These are phyloP conservation scores for Pterois miles DNA, from an alignment of 2,797 vertebrate genomes.

Conservation along the genomic window DNA sequence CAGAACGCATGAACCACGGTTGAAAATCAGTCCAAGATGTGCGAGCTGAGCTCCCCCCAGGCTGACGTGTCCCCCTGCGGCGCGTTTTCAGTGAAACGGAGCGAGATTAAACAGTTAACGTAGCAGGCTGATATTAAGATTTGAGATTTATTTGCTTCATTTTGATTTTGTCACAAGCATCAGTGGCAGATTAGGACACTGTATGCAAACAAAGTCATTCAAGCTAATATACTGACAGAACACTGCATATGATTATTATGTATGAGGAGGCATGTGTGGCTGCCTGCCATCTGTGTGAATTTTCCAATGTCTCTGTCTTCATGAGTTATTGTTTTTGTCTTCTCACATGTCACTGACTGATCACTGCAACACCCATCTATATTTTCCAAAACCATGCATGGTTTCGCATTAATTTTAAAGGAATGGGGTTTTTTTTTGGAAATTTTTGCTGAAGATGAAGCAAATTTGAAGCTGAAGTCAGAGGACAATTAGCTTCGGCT, in stretches of 20 bases:
- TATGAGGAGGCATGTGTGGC: neutral
- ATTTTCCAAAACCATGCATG: neutral
- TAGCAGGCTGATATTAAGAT: neutral
- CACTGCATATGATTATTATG: neutral
- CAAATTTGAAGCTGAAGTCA: neutral
- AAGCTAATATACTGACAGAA: neutral
- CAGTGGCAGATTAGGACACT: neutral
- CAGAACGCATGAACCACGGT: slow-evolving; percentile 8
- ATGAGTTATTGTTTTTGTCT: neutral
- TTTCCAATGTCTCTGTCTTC: neutral
- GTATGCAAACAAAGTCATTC: neutral
- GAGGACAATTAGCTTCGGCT: too few relatives aligned
- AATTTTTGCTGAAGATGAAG: neutral
- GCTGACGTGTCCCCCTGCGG: neutral
- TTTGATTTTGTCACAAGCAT: neutral
- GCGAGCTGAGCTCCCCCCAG: neutral
- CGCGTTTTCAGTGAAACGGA: neutral
- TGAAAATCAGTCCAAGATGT: slow-evolving; percentile 18
- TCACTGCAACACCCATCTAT: neutral
- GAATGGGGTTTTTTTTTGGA: neutral
- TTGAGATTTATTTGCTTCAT: neutral
- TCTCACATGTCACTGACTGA: neutral
- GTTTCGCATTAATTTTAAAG: neutral
- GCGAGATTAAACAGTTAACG: neutral
- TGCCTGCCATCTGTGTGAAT: neutral